These are phyloP conservation scores for Podabrus alpinus DNA, from an alignment of 2,888 invertebrate species.

Conservation along the genomic window DNA sequence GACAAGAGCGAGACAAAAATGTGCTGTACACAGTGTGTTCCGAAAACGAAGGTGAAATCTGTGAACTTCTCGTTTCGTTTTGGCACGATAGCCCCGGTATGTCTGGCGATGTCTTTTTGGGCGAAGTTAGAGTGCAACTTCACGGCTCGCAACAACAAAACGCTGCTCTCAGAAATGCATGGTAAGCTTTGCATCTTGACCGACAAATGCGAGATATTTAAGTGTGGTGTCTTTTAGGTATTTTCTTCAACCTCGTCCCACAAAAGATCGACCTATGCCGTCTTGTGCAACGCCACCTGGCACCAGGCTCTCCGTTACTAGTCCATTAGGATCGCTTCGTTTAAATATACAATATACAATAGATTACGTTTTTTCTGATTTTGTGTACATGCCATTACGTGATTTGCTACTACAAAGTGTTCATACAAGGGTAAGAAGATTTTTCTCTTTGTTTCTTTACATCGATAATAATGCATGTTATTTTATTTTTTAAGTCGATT, in stretches of 20 bases:
- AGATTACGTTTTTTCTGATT: constrained; percentile 85
- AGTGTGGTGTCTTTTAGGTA: constrained; percentile 62
- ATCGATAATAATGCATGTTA: neutral
- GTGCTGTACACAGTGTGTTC: constrained; percentile 47
- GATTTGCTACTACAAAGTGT: constrained; percentile 76
- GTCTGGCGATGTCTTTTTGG: constrained; percentile 83
- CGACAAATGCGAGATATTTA: neutral
- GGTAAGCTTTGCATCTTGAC: constrained; percentile 59
- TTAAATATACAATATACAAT: constrained; percentile 86
- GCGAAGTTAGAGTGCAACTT: constrained; percentile 82
- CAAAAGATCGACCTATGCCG: constrained; percentile 61
- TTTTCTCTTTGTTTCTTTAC: neutral
- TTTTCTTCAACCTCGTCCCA: constrained; percentile 72
- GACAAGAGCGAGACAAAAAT: constrained; percentile 55
- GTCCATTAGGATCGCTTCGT: constrained; percentile 79
- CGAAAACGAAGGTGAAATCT: constrained; percentile 70
- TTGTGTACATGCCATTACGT: constrained; percentile 78
- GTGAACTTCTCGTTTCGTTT: constrained; percentile 79
- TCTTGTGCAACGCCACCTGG: constrained; percentile 78
- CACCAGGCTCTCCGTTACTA: constrained; percentile 68
- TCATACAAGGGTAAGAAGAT: constrained; percentile 62
- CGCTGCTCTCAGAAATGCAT: constrained; percentile 69
- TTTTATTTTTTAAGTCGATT: constrained; percentile 63
- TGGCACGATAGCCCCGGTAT: constrained; percentile 85
- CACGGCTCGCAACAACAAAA: constrained; percentile 69